Conservation (phyloP, 2,113 vertebrate species). For the Brachionichthys hirsutus region DNA sequence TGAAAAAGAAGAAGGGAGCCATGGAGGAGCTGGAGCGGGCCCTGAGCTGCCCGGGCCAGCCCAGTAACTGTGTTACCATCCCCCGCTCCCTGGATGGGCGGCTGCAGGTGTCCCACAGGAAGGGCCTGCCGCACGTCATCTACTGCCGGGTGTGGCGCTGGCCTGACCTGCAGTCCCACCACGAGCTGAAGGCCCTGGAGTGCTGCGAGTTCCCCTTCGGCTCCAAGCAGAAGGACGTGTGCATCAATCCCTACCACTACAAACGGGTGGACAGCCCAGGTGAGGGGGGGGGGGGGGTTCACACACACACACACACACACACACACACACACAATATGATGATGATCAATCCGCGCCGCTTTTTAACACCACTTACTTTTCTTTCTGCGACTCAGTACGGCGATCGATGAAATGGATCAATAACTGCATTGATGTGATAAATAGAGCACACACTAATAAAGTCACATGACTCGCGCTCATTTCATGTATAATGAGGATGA, state of each 20-base stretch:
- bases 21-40: constrained; percentile 97
- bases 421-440: too few species aligned
- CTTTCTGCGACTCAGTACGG: too few species aligned
- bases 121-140: constrained; percentile 93
- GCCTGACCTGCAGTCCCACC: constrained; percentile 96
- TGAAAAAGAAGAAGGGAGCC: constrained; percentile 98
- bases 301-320: too few species aligned
- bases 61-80: constrained; percentile 96
- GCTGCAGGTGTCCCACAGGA: constrained; percentile 94
- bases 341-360: too few species aligned
- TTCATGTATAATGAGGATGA: too few species aligned
- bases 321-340: too few species aligned
- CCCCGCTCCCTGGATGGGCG: constrained; percentile 93
- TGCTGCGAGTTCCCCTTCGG: constrained; percentile 97
- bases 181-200: constrained; percentile 96
- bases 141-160: constrained; percentile 98
- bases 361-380: too few species aligned
- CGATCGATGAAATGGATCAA: too few species aligned
- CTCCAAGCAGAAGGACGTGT: constrained; percentile 98
- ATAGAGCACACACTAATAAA: too few species aligned
- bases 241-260: constrained; percentile 98
- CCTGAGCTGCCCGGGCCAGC: constrained; percentile 92
- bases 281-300: constrained; percentile 70
- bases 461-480: too few species aligned
- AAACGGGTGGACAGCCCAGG: constrained; percentile 97